phyloP scores from a whole-genome alignment of 2,113 vertebrate genomes.

The Phasianus colchicus region DNA sequence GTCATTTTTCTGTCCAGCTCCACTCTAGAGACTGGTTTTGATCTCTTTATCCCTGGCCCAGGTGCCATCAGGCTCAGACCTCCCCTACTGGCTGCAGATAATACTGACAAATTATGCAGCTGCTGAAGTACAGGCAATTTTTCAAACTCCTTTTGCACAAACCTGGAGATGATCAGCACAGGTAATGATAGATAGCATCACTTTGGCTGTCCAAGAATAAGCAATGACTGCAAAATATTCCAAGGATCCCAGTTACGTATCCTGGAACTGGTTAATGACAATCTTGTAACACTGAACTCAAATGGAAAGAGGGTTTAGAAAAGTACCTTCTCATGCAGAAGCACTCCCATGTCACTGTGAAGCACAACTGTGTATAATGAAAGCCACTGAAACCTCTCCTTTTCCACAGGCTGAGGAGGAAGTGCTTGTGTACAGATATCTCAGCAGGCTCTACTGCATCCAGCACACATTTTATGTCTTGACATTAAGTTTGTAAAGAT shows the following conservation, averaged over 20 bases:
- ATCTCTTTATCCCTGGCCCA: slow-evolving; percentile 32
- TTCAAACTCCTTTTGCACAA: slow-evolving; percentile 41
- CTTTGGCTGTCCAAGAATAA: background rate
- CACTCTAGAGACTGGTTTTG: slow-evolving; percentile 9
- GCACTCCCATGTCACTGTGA: background rate
- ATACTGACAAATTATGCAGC: slow-evolving; percentile 31
- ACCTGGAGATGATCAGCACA: slow-evolving; percentile 22
- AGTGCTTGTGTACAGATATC: background rate
- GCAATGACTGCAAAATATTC: background rate
- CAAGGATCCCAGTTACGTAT: background rate
- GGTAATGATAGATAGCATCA: background rate
- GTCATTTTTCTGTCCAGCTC: background rate
- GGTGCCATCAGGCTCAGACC: background rate
- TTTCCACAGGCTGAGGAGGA: background rate
- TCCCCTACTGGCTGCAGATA: background rate
- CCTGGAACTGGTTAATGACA: background rate
- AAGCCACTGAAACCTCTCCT: background rate
- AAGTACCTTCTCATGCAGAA: accelerated
- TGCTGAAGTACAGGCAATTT: slow-evolving; percentile 36
- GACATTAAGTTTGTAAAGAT: slow-evolving; percentile 13
- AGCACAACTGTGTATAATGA: background rate
- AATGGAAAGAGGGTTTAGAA: background rate
- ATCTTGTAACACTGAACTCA: background rate
- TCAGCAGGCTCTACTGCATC: background rate
- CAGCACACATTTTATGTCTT: background rate